Evolutionary conservation across 2,113 vertebrate genomes (phyloP), one percentile per base, ranked within the genome.

Genomic region (Fregata magnificens): DNA sequence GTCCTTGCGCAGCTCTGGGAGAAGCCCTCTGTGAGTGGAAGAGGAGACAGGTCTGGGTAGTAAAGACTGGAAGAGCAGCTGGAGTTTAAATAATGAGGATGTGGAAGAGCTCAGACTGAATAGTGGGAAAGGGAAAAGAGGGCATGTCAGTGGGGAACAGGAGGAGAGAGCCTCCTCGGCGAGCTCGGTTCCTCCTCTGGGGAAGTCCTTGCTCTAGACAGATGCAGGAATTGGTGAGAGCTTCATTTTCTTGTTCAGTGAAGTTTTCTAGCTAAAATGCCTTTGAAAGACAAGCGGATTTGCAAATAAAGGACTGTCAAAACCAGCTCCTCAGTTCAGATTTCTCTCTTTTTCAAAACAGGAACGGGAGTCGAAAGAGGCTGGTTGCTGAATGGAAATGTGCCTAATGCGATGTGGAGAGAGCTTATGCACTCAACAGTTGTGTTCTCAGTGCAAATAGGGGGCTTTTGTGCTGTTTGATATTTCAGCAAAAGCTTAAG

Each of bases 401-500:
- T 62, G 58, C 71, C 89, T 62, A 66, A 45, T 25, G 74, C 3
- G 16, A 49, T 24, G 81, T 17, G 73, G 89, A 58, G 84, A 89
- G 58, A 82, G 87, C 26, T 94, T 42, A 40, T 82, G 86, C 93
- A 94, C 94, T 95, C 95, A 95, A 20, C 94, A 95, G 87, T 91
- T 90, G 81, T 36, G 18, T 47, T 80, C 90, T 73, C 87, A 11
- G 82, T 7, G 71, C 86, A 70, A 31, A 90, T 28, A 86, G 89
- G 74, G 34, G 81, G 11, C 58, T 91, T 95, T 94, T 65, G 78
- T 76, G 86, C 84, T 13, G 42, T 62, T 80, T 13, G 91, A 91
- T 84, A 81, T 94, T 95, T 95, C 95, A 97, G 86, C 91, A 88
- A 94, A 95, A 87, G 89, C 89, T 93, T 73, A 80, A 79, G 84